Base-by-base conservation (phyloP, 2,797 vertebrate species). In the Pyrocephalus nanus region DNA sequence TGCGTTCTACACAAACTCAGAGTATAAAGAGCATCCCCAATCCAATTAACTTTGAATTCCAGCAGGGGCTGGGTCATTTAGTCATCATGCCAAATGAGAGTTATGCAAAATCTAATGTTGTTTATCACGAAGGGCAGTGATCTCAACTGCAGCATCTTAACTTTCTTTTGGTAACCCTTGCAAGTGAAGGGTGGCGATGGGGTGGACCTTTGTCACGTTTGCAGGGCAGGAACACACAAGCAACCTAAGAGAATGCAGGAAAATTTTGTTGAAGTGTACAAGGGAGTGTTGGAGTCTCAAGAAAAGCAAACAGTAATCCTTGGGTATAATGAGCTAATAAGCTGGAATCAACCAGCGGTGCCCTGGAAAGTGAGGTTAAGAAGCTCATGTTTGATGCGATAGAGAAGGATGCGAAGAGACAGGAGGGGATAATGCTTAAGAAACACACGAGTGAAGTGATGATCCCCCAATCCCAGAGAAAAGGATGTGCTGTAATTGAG, bases 311-410 rank as follows among this genome's bases (percentile, higher is more conserved):
- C 20, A 40, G 32, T 55, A 76, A 51, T 91, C 43, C 80, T 69
- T 61, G 40, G 54, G 51, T 82, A 12, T 70, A 74, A 70, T 85
- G 78, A 93, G 26, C 74, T 87, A 85, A 85, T 48, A 51, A 91
- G 74, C 45, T 70, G 48, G 61, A 79, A 71, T 89, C 18, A 53
- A 60, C 14, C 84, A 42, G 51, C 40, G 53, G 0, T 61, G 60
- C 47, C 81, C 74, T 82, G 75, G 55, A 21, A 87, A 93, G 55
- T 42, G 64, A 93, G 67, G 43, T 76, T 88, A 82, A 90, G 90
- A 62, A 65, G 67, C 72, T 85, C 18, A 64, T 62, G 67, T 61
- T 79, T 73, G 74, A 75, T 92, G 27, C 3, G 36, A 1, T 64
- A 34, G 60, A 80, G 66, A 65, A 80, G 58, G 42, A 75, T 60